Base-by-base conservation (phyloP, 35 echinoderm and acorn worm genomes). In the Ophiothrix spiculata region DNA sequence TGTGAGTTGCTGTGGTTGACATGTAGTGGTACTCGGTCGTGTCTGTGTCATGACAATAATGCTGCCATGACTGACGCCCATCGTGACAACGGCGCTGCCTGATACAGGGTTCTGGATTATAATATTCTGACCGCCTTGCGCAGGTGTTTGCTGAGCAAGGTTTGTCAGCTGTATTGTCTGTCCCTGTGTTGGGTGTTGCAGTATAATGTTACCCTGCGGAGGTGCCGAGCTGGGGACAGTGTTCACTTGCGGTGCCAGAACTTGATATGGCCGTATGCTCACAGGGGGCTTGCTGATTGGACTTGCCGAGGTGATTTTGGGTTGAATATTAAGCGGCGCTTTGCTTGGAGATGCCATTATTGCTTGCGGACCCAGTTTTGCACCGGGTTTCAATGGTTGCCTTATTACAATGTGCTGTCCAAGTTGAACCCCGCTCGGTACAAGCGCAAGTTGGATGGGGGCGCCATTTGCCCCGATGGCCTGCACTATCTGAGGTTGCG, bases 31-130 rank as follows among this genome's bases (percentile, higher is more conserved):
- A 17, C 36, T 38, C 35, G 69, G 29, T 6, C 73, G 37, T 13
- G 92, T 56, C 40, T 90, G 81, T 63, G 89, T 95, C 74, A 95
- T 91, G n/a, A 95, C 90, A 19, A 95, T 95, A 29, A 95, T 91
- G 77, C 87, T 95, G 35, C 93, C 93, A 35, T 91, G 89, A 36
- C 89, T 95, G 23, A 90, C 89, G 33, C 85, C 89, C 14, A 95
- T 86, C 16, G 93, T 95, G n/a, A 95, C 91, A 31, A 69, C 60
- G 91, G 88, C 29, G 83, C 39, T 45, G n/a, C 63, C 54, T 36
- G 39, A 79, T 17, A 79, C 77, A 35, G 63, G 81, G 64, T 90
- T 90, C 28, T 90, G 88, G 28, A 90, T 39, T 3, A 90, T 63
- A 28, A 90, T 81, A 15, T 81, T 83, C 36, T 90, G 88, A 64